Evolutionary conservation across 2,113 vertebrate species (phyloP).

Genomic region (Gorsachius goisagi): DNA sequence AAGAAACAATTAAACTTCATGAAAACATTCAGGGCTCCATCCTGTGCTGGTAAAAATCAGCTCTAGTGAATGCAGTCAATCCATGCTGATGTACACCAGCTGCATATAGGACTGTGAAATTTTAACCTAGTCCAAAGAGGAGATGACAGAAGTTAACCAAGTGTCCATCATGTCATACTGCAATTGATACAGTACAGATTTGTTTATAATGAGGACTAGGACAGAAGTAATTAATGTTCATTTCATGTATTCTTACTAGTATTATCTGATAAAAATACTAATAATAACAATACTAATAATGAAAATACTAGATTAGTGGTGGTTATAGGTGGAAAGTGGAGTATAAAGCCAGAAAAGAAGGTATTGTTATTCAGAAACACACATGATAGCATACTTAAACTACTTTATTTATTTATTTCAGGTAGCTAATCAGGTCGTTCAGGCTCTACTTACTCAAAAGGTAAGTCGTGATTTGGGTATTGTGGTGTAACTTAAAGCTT

Average conservation of each 20-base stretch:
- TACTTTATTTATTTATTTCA: conserved; percentile 67
- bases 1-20: conserved; percentile 73
- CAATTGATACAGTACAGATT: not conserved
- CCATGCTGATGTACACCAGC: not conserved
- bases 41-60: not conserved
- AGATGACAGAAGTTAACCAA: not conserved
- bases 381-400: not conserved
- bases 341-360: not conserved
- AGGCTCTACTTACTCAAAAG: conserved; percentile 95
- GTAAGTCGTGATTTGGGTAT: conserved; percentile 65
- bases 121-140: conserved; percentile 8
- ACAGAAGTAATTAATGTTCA: not conserved
- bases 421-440: conserved; percentile 95
- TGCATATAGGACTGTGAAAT: not conserved
- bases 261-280: not conserved
- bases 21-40: conserved; percentile 46
- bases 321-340: not conserved
- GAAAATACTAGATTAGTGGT: not conserved
- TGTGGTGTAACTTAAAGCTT: not conserved
- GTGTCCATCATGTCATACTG: not conserved
- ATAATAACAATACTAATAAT: not conserved
- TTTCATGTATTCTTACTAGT: not conserved
- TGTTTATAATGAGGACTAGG: not conserved
- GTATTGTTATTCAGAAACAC: not conserved
- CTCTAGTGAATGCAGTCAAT: not conserved